Percentiles rank a stretch among this genome's conserved stretches.
phyloP scores from a whole-genome alignment of 2,113 vertebrate species.

The Mesocricetus auratus region DNA sequence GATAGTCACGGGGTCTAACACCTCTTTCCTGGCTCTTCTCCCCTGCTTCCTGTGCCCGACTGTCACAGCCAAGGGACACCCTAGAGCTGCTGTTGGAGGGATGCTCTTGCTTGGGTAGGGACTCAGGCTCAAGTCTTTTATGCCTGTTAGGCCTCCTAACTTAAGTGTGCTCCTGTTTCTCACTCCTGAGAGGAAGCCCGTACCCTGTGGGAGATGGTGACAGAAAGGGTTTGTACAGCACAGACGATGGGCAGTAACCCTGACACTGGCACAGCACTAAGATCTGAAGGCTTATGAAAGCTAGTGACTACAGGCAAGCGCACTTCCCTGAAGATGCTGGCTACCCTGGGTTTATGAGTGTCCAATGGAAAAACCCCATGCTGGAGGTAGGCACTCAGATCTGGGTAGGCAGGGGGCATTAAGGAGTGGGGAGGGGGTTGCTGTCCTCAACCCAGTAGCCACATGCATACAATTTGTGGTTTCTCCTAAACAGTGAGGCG shows the following conservation, averaged over 20 bases:
- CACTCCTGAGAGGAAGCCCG: neutral
- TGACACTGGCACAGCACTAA: neutral
- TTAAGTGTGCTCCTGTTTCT: neutral
- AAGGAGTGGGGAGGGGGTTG: neutral
- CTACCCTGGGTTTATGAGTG: neutral
- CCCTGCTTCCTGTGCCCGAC: neutral
- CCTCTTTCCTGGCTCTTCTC: neutral
- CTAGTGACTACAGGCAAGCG: neutral
- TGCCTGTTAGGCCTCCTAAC: neutral
- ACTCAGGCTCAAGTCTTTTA: neutral
- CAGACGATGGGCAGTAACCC: neutral
- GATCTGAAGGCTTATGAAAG: neutral
- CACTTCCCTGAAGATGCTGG: neutral
- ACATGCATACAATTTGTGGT: neutral
- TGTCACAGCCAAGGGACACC: neutral
- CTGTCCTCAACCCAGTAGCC: neutral
- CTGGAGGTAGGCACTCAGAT: neutral
- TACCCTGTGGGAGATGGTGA: neutral
- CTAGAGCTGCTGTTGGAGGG: neutral
- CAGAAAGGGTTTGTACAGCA: neutral
- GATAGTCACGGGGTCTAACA: neutral
- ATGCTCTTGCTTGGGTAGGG: neutral
- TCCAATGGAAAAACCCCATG: neutral
- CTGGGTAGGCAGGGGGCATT: rapidly evolving
- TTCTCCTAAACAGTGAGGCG: too few relatives aligned